Conservation (phyloP, 1,140 invertebrate species). For the Drosophila persimilis region DNA sequence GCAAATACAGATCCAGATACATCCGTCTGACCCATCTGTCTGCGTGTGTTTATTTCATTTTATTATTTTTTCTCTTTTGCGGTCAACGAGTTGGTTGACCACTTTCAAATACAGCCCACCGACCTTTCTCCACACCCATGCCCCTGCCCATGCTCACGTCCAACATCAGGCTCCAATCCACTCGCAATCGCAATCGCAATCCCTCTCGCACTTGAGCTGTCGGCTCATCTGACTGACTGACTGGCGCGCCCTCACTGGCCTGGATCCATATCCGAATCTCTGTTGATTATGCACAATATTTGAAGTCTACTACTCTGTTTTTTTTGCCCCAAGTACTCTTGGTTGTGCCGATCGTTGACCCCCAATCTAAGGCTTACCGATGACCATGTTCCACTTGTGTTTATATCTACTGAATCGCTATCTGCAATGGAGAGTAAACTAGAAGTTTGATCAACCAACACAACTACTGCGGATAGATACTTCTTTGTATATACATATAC, state of each 20-base stretch:
- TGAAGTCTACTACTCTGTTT: constrained; percentile 8
- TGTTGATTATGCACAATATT: constrained; percentile 30
- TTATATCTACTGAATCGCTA: too few relatives aligned
- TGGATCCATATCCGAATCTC: constrained; percentile 5
- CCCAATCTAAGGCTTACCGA: too few relatives aligned
- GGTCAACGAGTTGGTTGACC: constrained; percentile 81
- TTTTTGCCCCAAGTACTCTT: not conserved
- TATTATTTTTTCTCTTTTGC: constrained; percentile 79
- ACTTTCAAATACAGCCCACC: constrained; percentile 74
- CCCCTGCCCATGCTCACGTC: constrained; percentile 17
- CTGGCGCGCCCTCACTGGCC: not conserved
- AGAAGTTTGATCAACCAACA: too few relatives aligned
- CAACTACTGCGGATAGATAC: too few relatives aligned
- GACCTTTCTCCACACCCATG: constrained; percentile 5
- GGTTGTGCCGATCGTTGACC: not conserved
- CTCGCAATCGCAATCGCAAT: constrained; percentile 15
- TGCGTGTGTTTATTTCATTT: constrained; percentile 77
- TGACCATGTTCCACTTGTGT: too few relatives aligned
- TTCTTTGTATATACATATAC: too few relatives aligned
- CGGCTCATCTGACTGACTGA: too few relatives aligned
- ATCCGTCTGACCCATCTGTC: constrained; percentile 36
- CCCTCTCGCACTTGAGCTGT: constrained; percentile 14
- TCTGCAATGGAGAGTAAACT: too few relatives aligned
- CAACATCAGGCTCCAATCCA: not conserved
- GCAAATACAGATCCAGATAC: too few relatives aligned